phyloP scores from a whole-genome alignment of 2,797 vertebrate genomes.

The Pantherophis alleghaniensis region DNA sequence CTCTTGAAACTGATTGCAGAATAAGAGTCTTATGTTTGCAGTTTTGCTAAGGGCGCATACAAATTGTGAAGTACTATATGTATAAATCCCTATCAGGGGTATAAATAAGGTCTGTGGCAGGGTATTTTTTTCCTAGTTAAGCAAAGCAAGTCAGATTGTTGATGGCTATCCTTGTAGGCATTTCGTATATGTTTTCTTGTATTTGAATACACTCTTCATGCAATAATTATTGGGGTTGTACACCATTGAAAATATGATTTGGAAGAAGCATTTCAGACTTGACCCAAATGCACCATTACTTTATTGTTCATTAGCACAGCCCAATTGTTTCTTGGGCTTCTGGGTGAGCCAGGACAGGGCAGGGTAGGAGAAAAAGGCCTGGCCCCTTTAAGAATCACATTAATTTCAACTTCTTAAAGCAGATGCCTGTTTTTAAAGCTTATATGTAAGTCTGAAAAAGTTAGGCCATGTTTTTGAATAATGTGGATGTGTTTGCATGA shows the following conservation, averaged over 20 bases:
- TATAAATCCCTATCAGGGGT: not conserved
- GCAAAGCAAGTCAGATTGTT: not conserved
- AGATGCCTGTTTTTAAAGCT: not conserved
- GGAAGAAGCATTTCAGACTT: not conserved
- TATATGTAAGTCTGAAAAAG: not conserved
- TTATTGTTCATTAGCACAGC: not conserved
- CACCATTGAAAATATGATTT: not conserved
- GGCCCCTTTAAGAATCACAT: not conserved
- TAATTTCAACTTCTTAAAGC: not conserved
- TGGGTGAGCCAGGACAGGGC: not conserved
- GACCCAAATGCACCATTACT: not conserved
- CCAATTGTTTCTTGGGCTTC: not conserved
- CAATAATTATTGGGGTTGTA: not conserved
- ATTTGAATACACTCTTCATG: not conserved
- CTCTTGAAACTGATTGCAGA: not conserved
- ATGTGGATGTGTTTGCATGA: not conserved
- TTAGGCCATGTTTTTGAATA: not conserved
- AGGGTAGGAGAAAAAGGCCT: not conserved
- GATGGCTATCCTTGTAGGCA: not conserved
- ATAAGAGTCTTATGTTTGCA: not conserved
- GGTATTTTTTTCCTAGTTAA: not conserved
- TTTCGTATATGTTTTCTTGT: not conserved
- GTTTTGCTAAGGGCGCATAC: not conserved
- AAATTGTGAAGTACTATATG: not conserved
- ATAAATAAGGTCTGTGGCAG: not conserved